Evolutionary conservation across 2,797 vertebrate species (phyloP).

Genomic region (Tadarida brasiliensis): DNA sequence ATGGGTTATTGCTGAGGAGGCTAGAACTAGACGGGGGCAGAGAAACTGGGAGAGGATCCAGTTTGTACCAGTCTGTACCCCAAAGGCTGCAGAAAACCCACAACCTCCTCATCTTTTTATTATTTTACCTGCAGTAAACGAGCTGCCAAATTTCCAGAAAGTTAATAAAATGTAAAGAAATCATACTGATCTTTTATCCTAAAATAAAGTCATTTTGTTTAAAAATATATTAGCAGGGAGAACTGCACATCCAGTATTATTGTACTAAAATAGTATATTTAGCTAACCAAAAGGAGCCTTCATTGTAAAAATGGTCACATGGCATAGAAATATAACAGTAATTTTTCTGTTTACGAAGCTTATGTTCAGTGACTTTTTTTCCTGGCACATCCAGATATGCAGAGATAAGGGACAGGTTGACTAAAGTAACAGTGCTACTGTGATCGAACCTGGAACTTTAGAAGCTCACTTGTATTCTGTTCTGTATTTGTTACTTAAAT

Average conservation of each 20-base stretch:
- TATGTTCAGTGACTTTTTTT: conserved; percentile 75
- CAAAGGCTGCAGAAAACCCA: background rate
- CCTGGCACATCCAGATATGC: conserved; percentile 73
- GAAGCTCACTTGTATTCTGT: conserved; percentile 37
- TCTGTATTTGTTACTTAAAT: conserved; percentile 67
- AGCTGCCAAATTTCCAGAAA: background rate
- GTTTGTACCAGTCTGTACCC: too few species aligned
- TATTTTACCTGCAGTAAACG: background rate
- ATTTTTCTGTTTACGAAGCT: conserved; percentile 76
- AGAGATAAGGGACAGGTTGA: conserved; percentile 58
- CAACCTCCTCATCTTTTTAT: background rate
- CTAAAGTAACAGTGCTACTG: conserved; percentile 58
- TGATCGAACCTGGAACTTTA: conserved; percentile 75
- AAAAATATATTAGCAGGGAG: background rate
- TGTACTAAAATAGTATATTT: conserved; percentile 20
- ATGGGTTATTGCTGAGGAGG: background rate
- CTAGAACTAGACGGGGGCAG: background rate
- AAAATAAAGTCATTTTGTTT: background rate
- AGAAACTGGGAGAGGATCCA: background rate
- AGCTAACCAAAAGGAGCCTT: conserved; percentile 58
- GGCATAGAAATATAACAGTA: conserved; percentile 67
- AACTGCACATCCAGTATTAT: background rate
- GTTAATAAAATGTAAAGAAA: conserved; percentile 23
- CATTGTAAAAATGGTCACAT: conserved; percentile 62
- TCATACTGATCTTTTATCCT: background rate